Evolutionary conservation across 2,888 invertebrate genomes (phyloP), one percentile per base, ranked within the genome.

Genomic region (Lagria hirta): DNA sequence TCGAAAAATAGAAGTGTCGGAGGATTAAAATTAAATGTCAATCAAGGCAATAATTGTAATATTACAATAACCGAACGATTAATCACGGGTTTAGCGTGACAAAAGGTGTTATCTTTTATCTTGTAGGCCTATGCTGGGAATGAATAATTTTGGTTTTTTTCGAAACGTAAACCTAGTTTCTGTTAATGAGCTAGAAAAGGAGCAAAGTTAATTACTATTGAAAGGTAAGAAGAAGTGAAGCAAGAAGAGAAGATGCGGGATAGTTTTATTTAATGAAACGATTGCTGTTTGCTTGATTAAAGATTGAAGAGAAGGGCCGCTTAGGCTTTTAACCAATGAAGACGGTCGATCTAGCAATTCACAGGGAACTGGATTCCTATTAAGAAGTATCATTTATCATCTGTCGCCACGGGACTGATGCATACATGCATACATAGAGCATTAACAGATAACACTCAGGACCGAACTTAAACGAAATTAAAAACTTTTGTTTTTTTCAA

Each of bases 341-440:
- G 62, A 62, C 61, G 63, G 64, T 62, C 62, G 63, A 65, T 65
- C 62, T 58, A 64, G 64, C 66, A 65, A 66, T 68, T 64, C 65
- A 64, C 62, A 61, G 62, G 62, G 67, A 68, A 68, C 65, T 63
- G 64, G 62, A 69, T 68, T 66, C 65, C 68, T 67, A 69, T 70
- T 70, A 68, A 65, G 63, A 65, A 62, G 60, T 64, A 69, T 68
- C 69, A 70, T 70, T 70, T 69, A 70, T 70, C 70, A 70, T 69
- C 65, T 69, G 68, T 69, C 68, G 64, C 63, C 61, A 58, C 62
- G 51, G 44, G 57, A 54, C 58, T 60, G 60, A 59, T 64, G 61
- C 59, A 64, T 64, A 60, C 61, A 61, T 60, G 55, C 52, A 59
- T 59, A 55, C 57, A 56, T 54, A 58, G 54, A 57, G 58, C 55